Conservation (phyloP, 2,797 vertebrate species). For the Typhlichthys subterraneus region DNA sequence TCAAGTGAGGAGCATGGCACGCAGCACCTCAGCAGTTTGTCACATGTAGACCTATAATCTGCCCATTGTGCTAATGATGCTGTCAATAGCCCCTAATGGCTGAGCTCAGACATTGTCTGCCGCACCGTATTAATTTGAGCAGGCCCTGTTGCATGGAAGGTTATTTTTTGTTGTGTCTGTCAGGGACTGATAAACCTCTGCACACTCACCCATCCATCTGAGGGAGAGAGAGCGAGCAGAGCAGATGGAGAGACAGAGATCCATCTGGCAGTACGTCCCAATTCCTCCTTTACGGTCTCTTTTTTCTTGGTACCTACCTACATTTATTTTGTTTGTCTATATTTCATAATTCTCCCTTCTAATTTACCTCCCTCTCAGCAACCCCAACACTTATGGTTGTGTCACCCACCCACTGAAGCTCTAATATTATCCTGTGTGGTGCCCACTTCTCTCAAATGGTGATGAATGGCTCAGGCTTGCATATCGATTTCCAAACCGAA, state of each 20-base stretch:
- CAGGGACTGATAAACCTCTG: constrained; percentile 78
- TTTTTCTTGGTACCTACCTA: constrained; percentile 31
- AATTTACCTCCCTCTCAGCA: constrained; percentile 43
- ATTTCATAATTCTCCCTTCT: constrained; percentile 47
- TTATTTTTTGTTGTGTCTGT: constrained; percentile 84
- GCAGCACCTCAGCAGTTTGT: constrained; percentile 62
- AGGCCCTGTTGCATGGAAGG: constrained; percentile 68
- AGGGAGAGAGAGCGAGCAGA: constrained; percentile 14
- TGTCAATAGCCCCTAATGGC: constrained; percentile 80
- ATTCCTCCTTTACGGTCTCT: constrained; percentile 42
- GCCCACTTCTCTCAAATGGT: constrained; percentile 71
- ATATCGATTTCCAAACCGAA: constrained; percentile 87
- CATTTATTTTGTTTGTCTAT: constrained; percentile 57
- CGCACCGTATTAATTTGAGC: constrained; percentile 80
- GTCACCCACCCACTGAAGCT: constrained; percentile 55
- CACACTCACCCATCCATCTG: constrained; percentile 70
- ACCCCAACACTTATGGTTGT: constrained; percentile 40
- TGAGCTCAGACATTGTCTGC: constrained; percentile 67
- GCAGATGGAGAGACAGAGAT: constrained; percentile 26
- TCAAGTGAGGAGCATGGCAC: constrained; percentile 61
- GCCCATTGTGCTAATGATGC: constrained; percentile 78
- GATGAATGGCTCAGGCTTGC: constrained; percentile 78
- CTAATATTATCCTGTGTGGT: constrained; percentile 72
- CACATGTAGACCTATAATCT: constrained; percentile 75
- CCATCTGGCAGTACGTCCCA: constrained; percentile 34